These are phyloP conservation scores for Drosophila serrata DNA, from an alignment of 1,140 invertebrate genomes.

Conservation along the genomic window DNA sequence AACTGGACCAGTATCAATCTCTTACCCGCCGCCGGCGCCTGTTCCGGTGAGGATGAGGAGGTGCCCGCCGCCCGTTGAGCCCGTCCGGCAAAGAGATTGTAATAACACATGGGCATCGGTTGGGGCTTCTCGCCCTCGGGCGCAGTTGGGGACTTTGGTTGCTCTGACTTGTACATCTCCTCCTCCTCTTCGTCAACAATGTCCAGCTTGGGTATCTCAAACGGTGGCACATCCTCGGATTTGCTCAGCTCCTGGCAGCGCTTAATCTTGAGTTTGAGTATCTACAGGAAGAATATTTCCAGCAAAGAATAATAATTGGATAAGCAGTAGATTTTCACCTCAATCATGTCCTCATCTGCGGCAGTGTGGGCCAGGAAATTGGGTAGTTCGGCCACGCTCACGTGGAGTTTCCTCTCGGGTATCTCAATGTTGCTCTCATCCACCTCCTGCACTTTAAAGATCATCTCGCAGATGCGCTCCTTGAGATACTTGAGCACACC, in stretches of 20 bases:
- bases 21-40: conserved; percentile 78
- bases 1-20: conserved; percentile 19
- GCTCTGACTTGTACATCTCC: conserved; percentile 46
- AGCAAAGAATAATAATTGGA: neutral
- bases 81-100: conserved; percentile 80
- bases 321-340: conserved; percentile 40
- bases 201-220: conserved; percentile 71
- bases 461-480: conserved; percentile 82
- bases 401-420: conserved; percentile 54
- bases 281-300: conserved; percentile 33
- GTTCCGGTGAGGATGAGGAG: conserved; percentile 81
- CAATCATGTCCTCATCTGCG: conserved; percentile 75
- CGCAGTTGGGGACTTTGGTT: conserved; percentile 66
- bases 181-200: conserved; percentile 74
- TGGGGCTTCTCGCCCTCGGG: conserved; percentile 79
- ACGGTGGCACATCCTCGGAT: conserved; percentile 56
- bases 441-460: conserved; percentile 84
- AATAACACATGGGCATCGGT: conserved; percentile 84
- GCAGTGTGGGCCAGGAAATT: conserved; percentile 73
- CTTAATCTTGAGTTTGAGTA: conserved; percentile 77
- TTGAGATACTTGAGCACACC: conserved; percentile 86
- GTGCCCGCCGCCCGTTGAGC: conserved; percentile 74
- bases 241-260: conserved; percentile 78
- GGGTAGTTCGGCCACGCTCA: conserved; percentile 69
- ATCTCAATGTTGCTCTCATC: conserved; percentile 79